phyloP scores from a whole-genome alignment of 1,140 invertebrate species.

The Formica selysi region DNA sequence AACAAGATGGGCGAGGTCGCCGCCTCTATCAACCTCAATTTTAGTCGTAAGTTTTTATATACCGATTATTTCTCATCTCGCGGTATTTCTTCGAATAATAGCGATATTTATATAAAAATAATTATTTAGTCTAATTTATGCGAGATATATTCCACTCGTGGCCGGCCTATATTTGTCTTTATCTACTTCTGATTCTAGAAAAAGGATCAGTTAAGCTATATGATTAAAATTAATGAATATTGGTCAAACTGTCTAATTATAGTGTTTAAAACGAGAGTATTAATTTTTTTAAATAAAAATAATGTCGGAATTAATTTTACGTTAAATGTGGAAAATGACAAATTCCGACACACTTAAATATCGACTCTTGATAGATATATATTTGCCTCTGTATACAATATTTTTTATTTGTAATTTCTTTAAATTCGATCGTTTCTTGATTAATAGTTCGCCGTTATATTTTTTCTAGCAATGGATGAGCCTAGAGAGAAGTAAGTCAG shows the following conservation, averaged over 20 bases:
- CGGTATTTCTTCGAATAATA: not conserved
- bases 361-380: not conserved
- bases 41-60: conserved; percentile 95
- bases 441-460: conserved; percentile 55
- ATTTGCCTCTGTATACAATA: not conserved
- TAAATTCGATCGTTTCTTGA: not conserved
- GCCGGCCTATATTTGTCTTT: not conserved
- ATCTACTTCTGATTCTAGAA: not conserved
- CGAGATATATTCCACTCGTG: not conserved
- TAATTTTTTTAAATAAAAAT: not conserved
- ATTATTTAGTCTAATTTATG: not conserved
- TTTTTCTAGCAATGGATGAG: conserved; percentile 92
- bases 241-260: not conserved
- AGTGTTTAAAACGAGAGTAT: not conserved
- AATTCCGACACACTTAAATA: not conserved
- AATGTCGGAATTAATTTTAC: not conserved
- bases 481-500: conserved; percentile 93
- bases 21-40: conserved; percentile 99
- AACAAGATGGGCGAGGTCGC: conserved; percentile 99
- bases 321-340: not conserved
- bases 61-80: not conserved
- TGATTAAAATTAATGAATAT: not conserved
- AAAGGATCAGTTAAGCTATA: not conserved
- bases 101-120: not conserved
- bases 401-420: conserved; percentile 14